These are phyloP conservation scores for Columbina picui DNA, from an alignment of 2,113 vertebrate genomes.

Conservation along the genomic window DNA sequence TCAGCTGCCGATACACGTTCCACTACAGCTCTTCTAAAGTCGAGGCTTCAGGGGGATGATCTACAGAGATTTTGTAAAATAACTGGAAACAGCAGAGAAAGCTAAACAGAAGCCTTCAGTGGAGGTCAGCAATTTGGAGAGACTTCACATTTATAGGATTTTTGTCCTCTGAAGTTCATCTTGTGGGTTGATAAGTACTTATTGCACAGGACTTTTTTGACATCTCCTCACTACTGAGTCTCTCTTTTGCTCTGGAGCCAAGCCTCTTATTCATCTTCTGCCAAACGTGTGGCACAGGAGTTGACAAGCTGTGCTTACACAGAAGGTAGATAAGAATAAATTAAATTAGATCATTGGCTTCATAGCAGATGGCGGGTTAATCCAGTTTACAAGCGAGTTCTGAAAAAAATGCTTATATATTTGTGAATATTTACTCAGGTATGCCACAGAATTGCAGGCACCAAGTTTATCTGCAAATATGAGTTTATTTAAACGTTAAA, in stretches of 20 bases:
- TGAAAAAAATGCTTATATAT: neutral
- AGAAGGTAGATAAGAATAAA: conserved; percentile 76
- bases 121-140: conserved; percentile 19
- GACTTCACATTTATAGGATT: neutral
- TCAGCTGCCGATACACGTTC: conserved; percentile 5
- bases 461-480: neutral
- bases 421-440: neutral
- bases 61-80: conserved; percentile 5
- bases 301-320: conserved; percentile 72
- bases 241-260: conserved; percentile 29
- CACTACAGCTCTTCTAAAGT: neutral
- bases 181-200: neutral
- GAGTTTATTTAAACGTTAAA: neutral
- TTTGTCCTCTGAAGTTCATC: conserved; percentile 32
- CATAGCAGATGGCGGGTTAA: conserved; percentile 70
- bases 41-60: neutral
- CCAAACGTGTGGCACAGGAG: conserved; percentile 54
- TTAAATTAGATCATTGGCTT: conserved; percentile 74
- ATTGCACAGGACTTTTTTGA: neutral
- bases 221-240: conserved; percentile 12
- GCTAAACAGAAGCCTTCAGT: neutral
- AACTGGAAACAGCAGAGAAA: neutral
- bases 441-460: neutral
- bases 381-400: conserved; percentile 56
- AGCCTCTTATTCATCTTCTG: conserved; percentile 57